Percentiles rank a stretch among this genome's conserved stretches.
phyloP scores from a whole-genome alignment of 2,113 vertebrate genomes.

The Ictalurus furcatus region DNA sequence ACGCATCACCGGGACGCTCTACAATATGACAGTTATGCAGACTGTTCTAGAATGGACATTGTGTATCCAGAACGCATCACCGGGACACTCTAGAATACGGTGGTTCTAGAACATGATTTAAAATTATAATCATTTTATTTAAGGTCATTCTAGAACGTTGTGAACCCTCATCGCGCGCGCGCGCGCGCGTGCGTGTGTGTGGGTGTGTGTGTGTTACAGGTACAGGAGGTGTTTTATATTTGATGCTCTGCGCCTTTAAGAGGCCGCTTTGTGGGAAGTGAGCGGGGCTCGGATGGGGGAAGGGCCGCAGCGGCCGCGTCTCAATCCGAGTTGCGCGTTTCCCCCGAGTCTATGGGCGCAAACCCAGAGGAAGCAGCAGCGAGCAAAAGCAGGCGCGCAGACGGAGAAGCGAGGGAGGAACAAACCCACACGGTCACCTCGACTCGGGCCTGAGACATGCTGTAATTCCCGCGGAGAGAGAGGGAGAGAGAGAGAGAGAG shows the following conservation, averaged over 20 bases:
- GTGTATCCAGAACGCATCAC: not conserved
- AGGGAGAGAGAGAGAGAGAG: too few relatives aligned
- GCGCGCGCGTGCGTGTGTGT: not conserved
- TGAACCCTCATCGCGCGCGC: not conserved
- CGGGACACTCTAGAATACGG: too few relatives aligned
- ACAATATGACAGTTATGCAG: too few relatives aligned
- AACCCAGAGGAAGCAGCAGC: not conserved
- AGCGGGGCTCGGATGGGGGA: constrained; percentile 54
- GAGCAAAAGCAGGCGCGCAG: not conserved
- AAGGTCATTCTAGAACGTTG: not conserved
- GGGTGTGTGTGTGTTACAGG: not conserved
- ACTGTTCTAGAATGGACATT: not conserved
- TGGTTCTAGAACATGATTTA: not conserved
- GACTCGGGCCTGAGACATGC: not conserved
- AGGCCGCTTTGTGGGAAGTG: constrained; percentile 61
- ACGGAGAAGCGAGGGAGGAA: not conserved
- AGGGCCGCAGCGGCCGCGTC: constrained; percentile 54
- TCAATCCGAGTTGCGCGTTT: constrained; percentile 59
- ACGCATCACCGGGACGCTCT: too few relatives aligned
- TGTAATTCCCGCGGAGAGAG: not conserved
- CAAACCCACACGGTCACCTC: not conserved
- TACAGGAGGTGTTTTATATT: not conserved
- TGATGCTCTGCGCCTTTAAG: constrained; percentile 66
- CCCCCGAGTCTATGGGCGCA: not conserved
- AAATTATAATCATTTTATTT: not conserved